These are phyloP conservation scores for Isaurus tuberculatus DNA, from an alignment of 92 coral and sea anemone species.

Conservation along the genomic window DNA sequence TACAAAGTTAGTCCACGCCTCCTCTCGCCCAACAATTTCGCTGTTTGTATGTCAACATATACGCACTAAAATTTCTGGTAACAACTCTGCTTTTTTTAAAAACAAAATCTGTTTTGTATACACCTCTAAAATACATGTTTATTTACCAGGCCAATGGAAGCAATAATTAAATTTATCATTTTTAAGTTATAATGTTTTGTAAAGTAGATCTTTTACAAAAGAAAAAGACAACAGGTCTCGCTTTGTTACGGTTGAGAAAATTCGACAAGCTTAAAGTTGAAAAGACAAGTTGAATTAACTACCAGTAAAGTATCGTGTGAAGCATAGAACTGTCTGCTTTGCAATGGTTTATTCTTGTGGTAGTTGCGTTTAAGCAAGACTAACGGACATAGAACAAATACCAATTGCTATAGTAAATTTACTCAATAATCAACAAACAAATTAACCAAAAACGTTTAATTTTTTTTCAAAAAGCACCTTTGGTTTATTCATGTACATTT, in stretches of 20 bases:
- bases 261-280: neutral
- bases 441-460: no score
- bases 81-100: neutral
- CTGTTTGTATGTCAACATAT: neutral
- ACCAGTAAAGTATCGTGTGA: neutral
- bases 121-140: neutral
- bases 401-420: no score
- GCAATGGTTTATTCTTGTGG: no score
- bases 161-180: neutral
- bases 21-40: neutral
- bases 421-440: no score
- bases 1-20: neutral
- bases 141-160: no score
- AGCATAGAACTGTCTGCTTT: neutral
- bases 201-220: neutral
- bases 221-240: conserved; percentile 6
- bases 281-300: no score
- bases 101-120: neutral
- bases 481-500: no score
- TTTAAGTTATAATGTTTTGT: neutral
- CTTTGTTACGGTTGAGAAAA: conserved; percentile 17
- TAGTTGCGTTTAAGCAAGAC: neutral
- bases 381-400: neutral
- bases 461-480: no score
- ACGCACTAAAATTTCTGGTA: neutral